Base-by-base conservation (phyloP, 2,113 vertebrate species). In the Phaethon lepturus region DNA sequence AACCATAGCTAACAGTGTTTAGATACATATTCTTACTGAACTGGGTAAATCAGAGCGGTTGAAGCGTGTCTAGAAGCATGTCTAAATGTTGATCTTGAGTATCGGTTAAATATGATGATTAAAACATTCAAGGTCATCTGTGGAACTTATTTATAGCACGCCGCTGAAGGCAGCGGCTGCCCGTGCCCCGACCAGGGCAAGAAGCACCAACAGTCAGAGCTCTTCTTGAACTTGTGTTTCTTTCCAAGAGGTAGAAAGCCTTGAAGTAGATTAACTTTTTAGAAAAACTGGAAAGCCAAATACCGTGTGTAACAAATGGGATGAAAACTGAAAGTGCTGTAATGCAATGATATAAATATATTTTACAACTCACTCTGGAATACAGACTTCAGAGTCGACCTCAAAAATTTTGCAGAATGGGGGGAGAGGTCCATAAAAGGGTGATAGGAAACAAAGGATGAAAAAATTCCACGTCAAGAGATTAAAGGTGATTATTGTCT, bases 121-220 rank as follows among this genome's bases (percentile, higher is more conserved):
- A 11, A 60, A 86, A 29, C 29, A 13, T 49, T 16, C 69, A 38
- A 42, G 86, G 59, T 23, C 71, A 47, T 19, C 31, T 53, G 3
- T 17, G 74, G 74, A 10, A 24, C 7, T 75, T 4, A 11, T 7
- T 80, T 40, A 19, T 5, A 23, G 17, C 10, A 1, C 0, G 1
- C 20, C 11, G 29, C 45, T 26, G 75, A 44, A 71, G 38, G 16
- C 45, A 52, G 38, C 1, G 0, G 44, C 80, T 40, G 33, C 53
- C 68, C 0, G 0, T 22, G 33, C 13, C 31, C 55, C 1, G 0
- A 6, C 33, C 59, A 16, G 47, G 59, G 4, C 0, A 6, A 42
- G 79, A 10, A 62, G 60, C 69, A 7, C 5, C 5, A 0, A 0
- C 2, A 13, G 14, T 6, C 75, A 76, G 71, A 64, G 79, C 79